Base-by-base conservation (phyloP, 1,140 invertebrate species). In the Nebria ingens region DNA sequence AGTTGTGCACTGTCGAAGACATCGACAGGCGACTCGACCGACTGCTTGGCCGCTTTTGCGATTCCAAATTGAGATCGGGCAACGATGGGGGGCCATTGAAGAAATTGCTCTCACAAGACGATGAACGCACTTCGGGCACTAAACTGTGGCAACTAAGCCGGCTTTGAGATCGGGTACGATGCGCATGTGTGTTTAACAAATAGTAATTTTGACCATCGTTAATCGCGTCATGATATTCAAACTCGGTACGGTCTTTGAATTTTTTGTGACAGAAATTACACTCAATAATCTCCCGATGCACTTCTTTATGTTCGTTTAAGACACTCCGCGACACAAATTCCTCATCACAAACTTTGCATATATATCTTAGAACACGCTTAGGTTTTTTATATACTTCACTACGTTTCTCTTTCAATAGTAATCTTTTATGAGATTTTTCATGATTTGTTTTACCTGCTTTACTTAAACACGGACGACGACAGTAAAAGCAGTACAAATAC, bases 381-480 rank as follows among this genome's bases (percentile, higher is more conserved):
- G 6, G 9, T 17, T 45, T 45, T 45, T 45, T 45, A 45, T 17
- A 12, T 4, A 4, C 17, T 45, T 45, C 15, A 3, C 9, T 17
- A 11, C 40, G 40, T 17, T 45, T 6, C 15, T 45, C 40, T 45
- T 45, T 45, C 4, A 45, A 12, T 9, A 45, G 9, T 12, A 4
- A 4, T 17, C 15, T 9, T 4, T 12, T 4, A 45, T 45, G 40
- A 45, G 6, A 4, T 45, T 45, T 45, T 45, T 45, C 40, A 45
- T 45, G 40, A 11, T 45, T 45, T 17, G 40, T 17, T 45, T 45
- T 45, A 9, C 40, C 40, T 11, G 40, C 40, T 45, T 45, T 45
- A 17, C 40, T 45, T 17, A 6, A 3, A 11, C 6, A 45, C 15
- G 6, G 6, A 4, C 15, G 6, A 17, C 15, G 9, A 45, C 40